Conservation (phyloP, 2,797 vertebrate genomes). For the Sphenopsis melanotis region DNA sequence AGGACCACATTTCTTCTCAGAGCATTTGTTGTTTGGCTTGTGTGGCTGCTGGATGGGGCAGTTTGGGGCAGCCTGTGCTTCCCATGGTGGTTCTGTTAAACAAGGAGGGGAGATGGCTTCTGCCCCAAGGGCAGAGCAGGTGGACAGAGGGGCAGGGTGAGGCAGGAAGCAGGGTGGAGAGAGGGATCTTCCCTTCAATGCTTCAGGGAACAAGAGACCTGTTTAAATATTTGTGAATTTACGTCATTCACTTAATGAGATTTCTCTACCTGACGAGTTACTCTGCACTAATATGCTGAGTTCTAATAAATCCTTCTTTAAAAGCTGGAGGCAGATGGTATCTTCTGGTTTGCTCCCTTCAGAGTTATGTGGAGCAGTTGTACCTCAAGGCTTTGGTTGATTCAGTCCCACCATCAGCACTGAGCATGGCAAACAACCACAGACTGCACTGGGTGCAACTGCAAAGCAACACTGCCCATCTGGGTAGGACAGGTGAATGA, state of each 20-base stretch:
- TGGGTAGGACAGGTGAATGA: neutral
- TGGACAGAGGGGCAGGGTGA: neutral
- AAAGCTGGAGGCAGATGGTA: neutral
- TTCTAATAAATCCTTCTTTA: neutral
- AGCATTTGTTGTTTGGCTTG: neutral
- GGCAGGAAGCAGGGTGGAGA: neutral
- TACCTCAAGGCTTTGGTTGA: neutral
- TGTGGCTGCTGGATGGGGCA: neutral
- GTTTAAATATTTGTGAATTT: neutral
- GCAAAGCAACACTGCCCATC: neutral
- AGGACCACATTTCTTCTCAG: neutral
- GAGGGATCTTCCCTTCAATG: neutral
- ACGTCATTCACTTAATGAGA: neutral
- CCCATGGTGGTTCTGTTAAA: neutral
- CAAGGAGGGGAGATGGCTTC: neutral
- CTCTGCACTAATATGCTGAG: neutral
- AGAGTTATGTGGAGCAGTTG: neutral
- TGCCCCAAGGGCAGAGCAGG: neutral
- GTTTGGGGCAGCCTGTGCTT: neutral
- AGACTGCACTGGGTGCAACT: fast-evolving
- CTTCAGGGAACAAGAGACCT: neutral
- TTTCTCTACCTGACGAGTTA: neutral
- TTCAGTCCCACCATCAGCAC: neutral
- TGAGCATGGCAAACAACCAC: fast-evolving
- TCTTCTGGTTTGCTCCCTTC: neutral